phyloP scores from a whole-genome alignment of 1,140 invertebrate species.

The Pteromalus puparum region DNA sequence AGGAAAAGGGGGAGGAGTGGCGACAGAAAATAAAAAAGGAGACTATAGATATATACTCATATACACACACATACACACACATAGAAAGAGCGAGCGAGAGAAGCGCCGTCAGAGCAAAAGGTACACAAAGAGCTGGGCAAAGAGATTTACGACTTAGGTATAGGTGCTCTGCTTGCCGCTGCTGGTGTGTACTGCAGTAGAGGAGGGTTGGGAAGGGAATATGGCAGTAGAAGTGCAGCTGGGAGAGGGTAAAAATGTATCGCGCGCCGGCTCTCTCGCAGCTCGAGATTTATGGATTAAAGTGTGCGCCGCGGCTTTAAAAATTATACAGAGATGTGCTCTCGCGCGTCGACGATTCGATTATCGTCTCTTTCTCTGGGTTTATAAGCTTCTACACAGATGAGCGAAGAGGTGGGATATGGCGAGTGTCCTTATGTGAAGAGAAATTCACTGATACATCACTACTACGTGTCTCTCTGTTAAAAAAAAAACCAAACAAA shows the following conservation, averaged over 20 bases:
- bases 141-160: conserved; percentile 21
- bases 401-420: no score
- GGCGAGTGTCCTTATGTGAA: background rate
- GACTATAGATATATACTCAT: background rate
- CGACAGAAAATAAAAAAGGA: background rate
- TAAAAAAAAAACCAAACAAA: background rate
- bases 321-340: background rate
- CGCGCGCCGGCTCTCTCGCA: no score
- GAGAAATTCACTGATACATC: conserved; percentile 17
- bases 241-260: conserved; percentile 32
- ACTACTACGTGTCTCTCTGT: background rate
- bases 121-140: background rate
- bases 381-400: no score
- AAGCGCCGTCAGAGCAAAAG: conserved; percentile 4
- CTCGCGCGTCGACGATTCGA: no score
- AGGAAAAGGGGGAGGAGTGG: background rate
- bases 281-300: conserved; percentile 38
- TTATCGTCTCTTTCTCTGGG: no score
- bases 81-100: background rate
- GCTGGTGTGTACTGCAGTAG: background rate
- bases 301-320: background rate
- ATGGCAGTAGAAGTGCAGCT: no score
- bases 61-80: background rate
- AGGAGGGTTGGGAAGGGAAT: background rate
- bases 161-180: background rate